These are phyloP conservation scores for Dendroctonus ponderosae DNA, from an alignment of 1,140 invertebrate species.

Conservation along the genomic window DNA sequence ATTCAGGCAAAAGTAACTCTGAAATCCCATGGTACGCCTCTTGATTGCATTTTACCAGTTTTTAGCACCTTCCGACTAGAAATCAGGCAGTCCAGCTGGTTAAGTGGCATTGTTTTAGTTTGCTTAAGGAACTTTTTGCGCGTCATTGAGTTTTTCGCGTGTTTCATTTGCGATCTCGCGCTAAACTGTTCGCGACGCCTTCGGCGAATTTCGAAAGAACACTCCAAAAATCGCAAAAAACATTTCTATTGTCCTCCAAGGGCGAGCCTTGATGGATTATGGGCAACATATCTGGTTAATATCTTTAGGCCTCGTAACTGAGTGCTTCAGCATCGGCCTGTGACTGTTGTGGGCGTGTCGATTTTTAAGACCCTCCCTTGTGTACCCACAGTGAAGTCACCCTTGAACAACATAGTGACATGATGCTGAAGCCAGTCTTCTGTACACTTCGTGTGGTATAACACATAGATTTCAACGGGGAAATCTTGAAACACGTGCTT, in stretches of 20 bases:
- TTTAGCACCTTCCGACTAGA: slow-evolving; percentile 21
- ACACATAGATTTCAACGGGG: slow-evolving; percentile 38
- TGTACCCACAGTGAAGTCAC: slow-evolving; percentile 49
- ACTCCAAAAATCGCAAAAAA: no score
- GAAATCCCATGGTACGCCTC: slow-evolving; percentile 38
- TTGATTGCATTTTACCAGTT: slow-evolving; percentile 30
- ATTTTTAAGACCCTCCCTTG: slow-evolving; percentile 34
- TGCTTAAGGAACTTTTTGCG: slow-evolving; percentile 3
- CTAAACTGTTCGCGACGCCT: no score
- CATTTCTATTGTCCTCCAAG: no score
- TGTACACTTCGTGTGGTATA: slow-evolving; percentile 48
- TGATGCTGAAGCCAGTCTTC: slow-evolving; percentile 49
- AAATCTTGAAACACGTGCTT: slow-evolving; percentile 41
- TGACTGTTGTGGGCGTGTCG: slow-evolving; percentile 40
- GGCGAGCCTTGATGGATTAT: slow-evolving; percentile 1
- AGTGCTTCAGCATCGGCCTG: slow-evolving; percentile 8
- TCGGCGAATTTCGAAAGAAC: no score
- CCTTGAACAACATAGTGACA: slow-evolving; percentile 49
- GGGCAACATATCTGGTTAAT: slow-evolving; percentile 15
- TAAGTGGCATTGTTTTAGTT: slow-evolving; percentile 13
- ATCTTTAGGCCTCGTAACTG: slow-evolving; percentile 14
- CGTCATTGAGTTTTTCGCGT: not conserved
- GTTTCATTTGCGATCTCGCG: no score
- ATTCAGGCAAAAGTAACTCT: slow-evolving; percentile 40
- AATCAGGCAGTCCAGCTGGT: slow-evolving; percentile 7